phyloP scores from a whole-genome alignment of 2,888 invertebrate species.

The Stratiomys singularior region DNA sequence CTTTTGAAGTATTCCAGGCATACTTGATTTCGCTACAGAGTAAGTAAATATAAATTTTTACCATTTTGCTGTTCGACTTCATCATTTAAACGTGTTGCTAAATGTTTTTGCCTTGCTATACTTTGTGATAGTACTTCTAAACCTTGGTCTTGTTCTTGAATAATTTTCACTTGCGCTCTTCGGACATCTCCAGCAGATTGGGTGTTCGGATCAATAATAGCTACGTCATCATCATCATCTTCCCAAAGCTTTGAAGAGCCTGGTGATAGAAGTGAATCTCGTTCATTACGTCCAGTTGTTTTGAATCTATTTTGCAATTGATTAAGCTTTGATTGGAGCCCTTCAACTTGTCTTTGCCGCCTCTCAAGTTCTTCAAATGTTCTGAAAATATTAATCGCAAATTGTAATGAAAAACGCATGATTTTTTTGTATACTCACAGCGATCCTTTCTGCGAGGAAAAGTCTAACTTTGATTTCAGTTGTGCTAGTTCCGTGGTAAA shows the following conservation, averaged over 20 bases:
- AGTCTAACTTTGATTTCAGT: constrained; percentile 69
- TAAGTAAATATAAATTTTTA: constrained; percentile 60
- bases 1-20: no score
- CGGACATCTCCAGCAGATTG: constrained; percentile 68
- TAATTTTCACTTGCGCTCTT: constrained; percentile 69
- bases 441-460: constrained; percentile 61
- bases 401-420: neutral
- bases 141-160: constrained; percentile 81
- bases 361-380: constrained; percentile 73
- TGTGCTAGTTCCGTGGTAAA: constrained; percentile 71
- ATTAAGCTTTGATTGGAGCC: constrained; percentile 70
- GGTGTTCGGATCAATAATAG: constrained; percentile 63
- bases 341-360: constrained; percentile 71
- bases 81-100: constrained; percentile 77
- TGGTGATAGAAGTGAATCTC: constrained; percentile 48
- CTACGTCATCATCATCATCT: constrained; percentile 63
- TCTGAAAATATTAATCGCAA: constrained; percentile 60
- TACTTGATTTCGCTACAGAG: no score
- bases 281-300: constrained; percentile 40
- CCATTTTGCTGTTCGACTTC: constrained; percentile 85
- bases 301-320: constrained; percentile 67
- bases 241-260: constrained; percentile 54
- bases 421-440: constrained; percentile 59
- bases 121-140: constrained; percentile 79
- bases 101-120: constrained; percentile 78